Evolutionary conservation across 2,113 vertebrate species (phyloP).

Genomic region (Myiopsitta monachus): DNA sequence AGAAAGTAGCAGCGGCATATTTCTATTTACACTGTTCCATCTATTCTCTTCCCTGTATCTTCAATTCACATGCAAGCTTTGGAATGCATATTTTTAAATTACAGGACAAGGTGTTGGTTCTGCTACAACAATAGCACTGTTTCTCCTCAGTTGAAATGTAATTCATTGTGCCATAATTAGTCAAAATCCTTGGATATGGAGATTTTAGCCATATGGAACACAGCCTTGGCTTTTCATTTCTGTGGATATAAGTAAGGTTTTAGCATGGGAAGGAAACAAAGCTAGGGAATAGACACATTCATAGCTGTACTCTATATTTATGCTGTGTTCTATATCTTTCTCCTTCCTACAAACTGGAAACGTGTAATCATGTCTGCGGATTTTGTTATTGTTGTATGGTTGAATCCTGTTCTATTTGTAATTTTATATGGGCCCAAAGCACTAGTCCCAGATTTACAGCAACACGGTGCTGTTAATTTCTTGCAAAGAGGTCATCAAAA

Average conservation of each 20-base stretch:
- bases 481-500: not conserved
- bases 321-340: not conserved
- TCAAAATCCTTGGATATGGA: not conserved
- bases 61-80: not conserved
- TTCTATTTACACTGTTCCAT: not conserved
- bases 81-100: not conserved
- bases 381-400: not conserved
- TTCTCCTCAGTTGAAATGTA: not conserved
- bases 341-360: not conserved
- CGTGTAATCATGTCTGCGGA: not conserved
- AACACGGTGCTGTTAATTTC: not conserved
- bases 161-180: not conserved
- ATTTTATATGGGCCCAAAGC: not conserved
- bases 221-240: not conserved
- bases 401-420: constrained; percentile 9
- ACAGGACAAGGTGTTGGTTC: not conserved
- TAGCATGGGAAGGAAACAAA: not conserved
- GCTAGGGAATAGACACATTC: not conserved
- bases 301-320: not conserved
- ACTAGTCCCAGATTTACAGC: not conserved
- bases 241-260: not conserved
- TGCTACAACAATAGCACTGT: not conserved
- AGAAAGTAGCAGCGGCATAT: not conserved
- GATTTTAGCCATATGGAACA: not conserved
- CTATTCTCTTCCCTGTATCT: not conserved